Base-by-base conservation (phyloP, 2,113 vertebrate genomes). In the Aptenodytes patagonicus region DNA sequence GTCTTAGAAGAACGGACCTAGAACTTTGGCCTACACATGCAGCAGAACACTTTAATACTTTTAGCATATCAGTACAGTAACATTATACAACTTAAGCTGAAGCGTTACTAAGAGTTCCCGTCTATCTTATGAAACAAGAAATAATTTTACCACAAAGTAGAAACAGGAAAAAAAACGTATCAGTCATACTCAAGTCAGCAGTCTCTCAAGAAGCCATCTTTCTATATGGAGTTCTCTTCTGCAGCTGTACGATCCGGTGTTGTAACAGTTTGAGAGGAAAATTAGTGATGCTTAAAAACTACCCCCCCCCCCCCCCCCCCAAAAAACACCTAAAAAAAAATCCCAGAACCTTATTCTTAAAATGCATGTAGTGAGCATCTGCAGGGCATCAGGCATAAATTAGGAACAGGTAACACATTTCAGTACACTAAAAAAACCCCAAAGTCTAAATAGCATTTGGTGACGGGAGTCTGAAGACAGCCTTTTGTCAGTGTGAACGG, bases 401-500 rank as follows among this genome's bases (percentile, higher is more conserved):
- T 38, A 81, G 44, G 44, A 44, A 18, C 34, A 57, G 9, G 24
- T 9, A 58, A 57, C 24, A 26, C 3, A 1, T 62, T 66, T 75
- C 42, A 21, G 31, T 19, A 40, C 14, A 15, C 19, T 38, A 61
- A 13, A n/a, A 42, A 44, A 20, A 20, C 1, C 14, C 10, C n/a
- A 13, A 13, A 3, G 3, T 26, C 42, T 51, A 38, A 68, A 22
- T 4, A 75, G 21, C 13, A 40, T 62, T 51, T 62, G 31, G 47
- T 79, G 72, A 55, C 13, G 5, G 25, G 20, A n/a, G 61, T 21
- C 42, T 61, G 61, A 60, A 40, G 60, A 31, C 38, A 61, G 58
- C 28, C 36, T 38, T 66, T 38, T 13, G 10, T 20, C 36, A 7
- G 5, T 0, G 24, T 18, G 38, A 87, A 17, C 0, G 0, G 38